Base-by-base conservation (phyloP, 2,888 invertebrate genomes). In the Heliconius charithonia region DNA sequence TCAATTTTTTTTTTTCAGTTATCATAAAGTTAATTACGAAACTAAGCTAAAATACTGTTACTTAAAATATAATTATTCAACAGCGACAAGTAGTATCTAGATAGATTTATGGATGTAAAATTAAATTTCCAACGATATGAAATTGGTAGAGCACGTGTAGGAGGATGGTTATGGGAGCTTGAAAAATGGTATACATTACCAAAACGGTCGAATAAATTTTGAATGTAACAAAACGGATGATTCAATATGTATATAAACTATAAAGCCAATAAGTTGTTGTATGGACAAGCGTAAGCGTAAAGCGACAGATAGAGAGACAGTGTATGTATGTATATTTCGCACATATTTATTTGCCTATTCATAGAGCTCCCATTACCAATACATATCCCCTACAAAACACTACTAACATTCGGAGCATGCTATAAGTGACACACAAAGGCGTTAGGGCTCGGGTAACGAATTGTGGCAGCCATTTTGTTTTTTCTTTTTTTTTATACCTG, bases 401-500 rank as follows among this genome's bases (percentile, higher is more conserved):
- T 77, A 65, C 71, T 77, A 70, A 77, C 77, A 77, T 73, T 77
- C 73, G 81, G 83, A 85, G 88, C 94, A 94, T 94, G 94, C 94
- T 93, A 92, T 94, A 90, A 94, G 93, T 93, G 89, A 92, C 93
- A 94, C 92, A 93, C 92, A 92, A 88, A 91, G 91, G 93, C 92
- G 90, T 94, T 94, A 94, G 87, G 88, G 88, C 86, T 90, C 86
- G 87, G 88, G 87, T 87, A 86, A 88, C 86, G 78, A 85, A 88
- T 87, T 85, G 85, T 87, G 95, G 95, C 91, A 91, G 84, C 90
- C 89, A 88, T 88, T 86, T 85, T 87, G 86, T 85, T 86, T 86
- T 82, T 51, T 62, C n/a, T n/a, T 82, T 51, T 63, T 69, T 69
- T 86, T 76, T 63, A 87, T 95, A 98, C 99, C 98, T 99, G 98